Evolutionary conservation across 2,888 invertebrate species (phyloP), one percentile per base, ranked within the genome.

Genomic region (Conomelus anceps): DNA sequence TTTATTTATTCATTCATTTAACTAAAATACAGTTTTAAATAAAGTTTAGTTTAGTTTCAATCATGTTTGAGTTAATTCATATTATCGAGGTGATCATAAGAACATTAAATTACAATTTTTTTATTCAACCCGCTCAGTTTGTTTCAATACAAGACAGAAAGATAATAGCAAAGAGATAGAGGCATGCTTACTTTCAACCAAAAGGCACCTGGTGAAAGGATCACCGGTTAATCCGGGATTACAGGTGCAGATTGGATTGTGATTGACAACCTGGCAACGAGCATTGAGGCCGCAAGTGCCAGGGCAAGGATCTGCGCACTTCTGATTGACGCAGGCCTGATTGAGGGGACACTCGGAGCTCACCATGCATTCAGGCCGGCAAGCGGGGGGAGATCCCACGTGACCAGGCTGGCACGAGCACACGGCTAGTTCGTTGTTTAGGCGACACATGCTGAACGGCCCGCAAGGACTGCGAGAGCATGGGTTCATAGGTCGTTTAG

Each of bases 281-380:
- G 97, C 96, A 92, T 95, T 95, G 23, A 95, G 93, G 26, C 96
- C 97, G 93, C 97, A 97, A 20, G 96, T 95, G 89, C 96, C 96
- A 23, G 94, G 94, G 92, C 97, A 96, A 22, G 97, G 97, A 93
- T 97, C 95, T 89, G 95, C 94, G 93, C 97, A 97, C 93, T 95
- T 96, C 93, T 96, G 96, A 93, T 96, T 96, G 91, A 95, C 94
- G 92, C 97, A 97, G 87, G 96, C 96, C 93, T 94, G 95, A 92
- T 96, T 95, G 86, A 95, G 94, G 85, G 96, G 94, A 93, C 97
- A 97, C 92, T 97, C 96, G 1, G 96, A 95, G 93, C 96, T 96
- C 89, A 96, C 95, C 34, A 96, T 94, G 93, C 97, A 97, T 93
- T 97, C 97, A n/a, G 97, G 97, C 91, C 95, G 94, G 92, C 97